Conservation (phyloP, 2,888 invertebrate species). For the Dicyrtomina minuta region DNA sequence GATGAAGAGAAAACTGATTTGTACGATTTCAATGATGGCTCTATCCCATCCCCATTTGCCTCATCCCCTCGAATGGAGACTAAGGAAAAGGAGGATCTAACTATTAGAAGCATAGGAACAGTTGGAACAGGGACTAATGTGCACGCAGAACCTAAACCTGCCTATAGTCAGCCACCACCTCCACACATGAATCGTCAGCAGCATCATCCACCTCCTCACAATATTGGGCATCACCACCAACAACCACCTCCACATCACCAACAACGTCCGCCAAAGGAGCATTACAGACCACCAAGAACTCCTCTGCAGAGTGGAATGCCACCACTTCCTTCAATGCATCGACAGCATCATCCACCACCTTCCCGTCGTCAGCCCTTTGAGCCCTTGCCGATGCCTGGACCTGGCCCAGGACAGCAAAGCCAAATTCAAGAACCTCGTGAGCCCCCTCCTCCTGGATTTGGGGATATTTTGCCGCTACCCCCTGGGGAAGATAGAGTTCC, state of each 20-base stretch:
- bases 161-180: background rate
- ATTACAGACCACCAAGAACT: constrained; percentile 17
- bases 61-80: constrained; percentile 27
- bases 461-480: constrained; percentile 45
- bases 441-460: constrained; percentile 45
- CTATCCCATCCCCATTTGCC: constrained; percentile 50
- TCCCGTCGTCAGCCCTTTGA: constrained; percentile 13
- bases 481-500: constrained; percentile 46
- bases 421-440: background rate
- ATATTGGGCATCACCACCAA: background rate
- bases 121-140: background rate
- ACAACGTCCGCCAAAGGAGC: constrained; percentile 20
- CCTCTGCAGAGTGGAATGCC: constrained; percentile 39
- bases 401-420: constrained; percentile 1
- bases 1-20: constrained; percentile 42
- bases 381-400: background rate
- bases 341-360: constrained; percentile 2
- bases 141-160: background rate
- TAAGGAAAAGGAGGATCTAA: constrained; percentile 24
- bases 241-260: background rate
- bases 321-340: constrained; percentile 23
- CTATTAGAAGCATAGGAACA: constrained; percentile 28
- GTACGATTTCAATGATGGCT: constrained; percentile 52
- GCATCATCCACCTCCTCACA: constrained; percentile 20
- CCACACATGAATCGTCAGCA: constrained; percentile 25